Evolutionary conservation across 1,140 invertebrate species (phyloP), one percentile per base, ranked within the genome.

Genomic region (Pachypsylla venusta): DNA sequence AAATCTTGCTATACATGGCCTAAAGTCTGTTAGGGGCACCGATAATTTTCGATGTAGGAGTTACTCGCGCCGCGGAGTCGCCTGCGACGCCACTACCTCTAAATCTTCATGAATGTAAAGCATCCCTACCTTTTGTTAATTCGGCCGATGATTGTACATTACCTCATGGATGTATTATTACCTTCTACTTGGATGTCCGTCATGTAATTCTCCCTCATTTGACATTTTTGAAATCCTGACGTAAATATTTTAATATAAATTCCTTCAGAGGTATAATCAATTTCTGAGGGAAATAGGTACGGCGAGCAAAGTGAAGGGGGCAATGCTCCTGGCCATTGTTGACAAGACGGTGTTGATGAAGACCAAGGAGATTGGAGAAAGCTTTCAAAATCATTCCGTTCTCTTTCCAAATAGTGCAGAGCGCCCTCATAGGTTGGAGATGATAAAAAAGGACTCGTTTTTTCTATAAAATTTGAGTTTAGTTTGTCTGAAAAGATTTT

Each of bases 261-360:
- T 4, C 42, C 42, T 5, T 48, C 7, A 7, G 16, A n/a, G 5
- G 42, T n/a, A 22, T 19, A 48, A 7, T 48, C 42, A 19, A 48
- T 48, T 22, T 48, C 42, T 22, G 42, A 5, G 42, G 42, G 42
- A n/a, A 48, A 48, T n/a, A 48, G n/a, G 22, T 48, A n/a, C n/a
- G 42, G 42, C 4, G 42, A 48, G 4, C n/a, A n/a, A 7, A 48
- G 16, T n/a, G 42, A 22, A 3, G 42, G 42, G 5, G 42, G 42
- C 16, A 48, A 48, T 10, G 42, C 5, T 48, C 42, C 42, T 22
- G 42, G 42, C n/a, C 16, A n/a, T 48, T 48, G 42, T n/a, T 48
- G 42, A 10, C 7, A 48, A 3, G 22, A 48, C 7, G 16, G 22
- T n/a, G 42, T n/a, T 4, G 42, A 48, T n/a, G 16, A 19, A 48